A percentile compares a stretch with the other conserved stretches of the same genome.
Evolutionary conservation across 2,797 vertebrate genomes (phyloP).

Genomic region (Ptychobarbus kaznakovi): DNA sequence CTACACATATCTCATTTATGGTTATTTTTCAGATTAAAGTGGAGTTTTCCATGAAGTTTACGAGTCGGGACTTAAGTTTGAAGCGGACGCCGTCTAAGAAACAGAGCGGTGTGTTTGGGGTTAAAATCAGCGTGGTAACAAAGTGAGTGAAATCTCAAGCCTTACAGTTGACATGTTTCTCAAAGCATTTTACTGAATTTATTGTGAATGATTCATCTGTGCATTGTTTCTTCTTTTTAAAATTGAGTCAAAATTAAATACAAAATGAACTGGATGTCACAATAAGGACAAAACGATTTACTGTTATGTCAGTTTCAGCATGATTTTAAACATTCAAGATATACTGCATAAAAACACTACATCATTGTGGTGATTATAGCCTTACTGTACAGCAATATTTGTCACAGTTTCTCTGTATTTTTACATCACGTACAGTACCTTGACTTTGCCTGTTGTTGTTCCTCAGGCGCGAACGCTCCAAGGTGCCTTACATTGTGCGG

Average conservation of each 20-base stretch:
- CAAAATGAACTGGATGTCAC: neutral
- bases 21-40: slow-evolving; percentile 88
- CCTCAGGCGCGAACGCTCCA: slow-evolving; percentile 94
- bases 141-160: slow-evolving; percentile 79
- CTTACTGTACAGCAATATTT: neutral
- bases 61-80: slow-evolving; percentile 94
- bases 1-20: neutral
- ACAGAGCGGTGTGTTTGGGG: slow-evolving; percentile 96
- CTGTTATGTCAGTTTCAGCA: neutral
- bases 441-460: slow-evolving; percentile 25
- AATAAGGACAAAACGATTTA: neutral
- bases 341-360: neutral
- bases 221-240: neutral
- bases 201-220: neutral
- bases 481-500: slow-evolving; percentile 98
- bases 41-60: slow-evolving; percentile 99
- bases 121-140: slow-evolving; percentile 97
- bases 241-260: neutral
- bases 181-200: neutral
- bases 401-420: neutral
- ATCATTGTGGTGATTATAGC: neutral
- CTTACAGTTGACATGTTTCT: neutral
- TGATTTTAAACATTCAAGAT: neutral
- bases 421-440: neutral
- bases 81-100: slow-evolving; percentile 98